These are phyloP conservation scores for Zaprionus vittiger DNA, from an alignment of 1,140 invertebrate genomes.

Conservation along the genomic window DNA sequence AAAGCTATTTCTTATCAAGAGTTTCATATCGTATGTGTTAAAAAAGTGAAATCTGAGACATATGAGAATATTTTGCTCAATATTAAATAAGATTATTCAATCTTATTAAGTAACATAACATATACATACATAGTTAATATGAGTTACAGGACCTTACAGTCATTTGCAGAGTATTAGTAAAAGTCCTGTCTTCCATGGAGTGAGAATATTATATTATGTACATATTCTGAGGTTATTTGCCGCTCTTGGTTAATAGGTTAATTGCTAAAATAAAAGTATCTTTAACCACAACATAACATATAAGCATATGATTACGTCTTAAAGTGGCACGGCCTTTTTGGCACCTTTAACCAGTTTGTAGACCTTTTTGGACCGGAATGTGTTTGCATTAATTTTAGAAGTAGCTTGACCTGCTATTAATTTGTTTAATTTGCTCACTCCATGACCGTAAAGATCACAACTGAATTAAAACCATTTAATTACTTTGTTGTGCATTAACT, in stretches of 20 bases:
- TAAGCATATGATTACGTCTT: neutral
- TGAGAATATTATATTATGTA: neutral
- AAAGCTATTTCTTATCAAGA: neutral
- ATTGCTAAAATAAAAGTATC: slow-evolving; percentile 1
- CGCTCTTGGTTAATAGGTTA: neutral
- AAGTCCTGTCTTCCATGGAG: neutral
- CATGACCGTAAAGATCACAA: slow-evolving; percentile 7
- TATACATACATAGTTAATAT: neutral
- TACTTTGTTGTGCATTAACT: neutral
- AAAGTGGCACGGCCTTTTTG: neutral
- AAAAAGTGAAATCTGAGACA: neutral
- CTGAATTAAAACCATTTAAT: neutral
- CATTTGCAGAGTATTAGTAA: neutral
- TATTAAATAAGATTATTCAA: too few species aligned
- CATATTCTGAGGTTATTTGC: neutral
- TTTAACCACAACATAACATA: neutral
- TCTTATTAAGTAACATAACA: neutral
- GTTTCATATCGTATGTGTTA: neutral
- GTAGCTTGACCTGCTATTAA: neutral
- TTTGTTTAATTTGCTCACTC: neutral
- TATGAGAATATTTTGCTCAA: neutral
- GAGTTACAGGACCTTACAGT: neutral
- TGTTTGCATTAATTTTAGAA: neutral
- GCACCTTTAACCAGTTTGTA: neutral
- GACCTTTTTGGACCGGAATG: neutral